Evolutionary conservation across 37 sponge, comb jelly and placozoan species (phyloP).

Genomic region (Theonella swinhoei): DNA sequence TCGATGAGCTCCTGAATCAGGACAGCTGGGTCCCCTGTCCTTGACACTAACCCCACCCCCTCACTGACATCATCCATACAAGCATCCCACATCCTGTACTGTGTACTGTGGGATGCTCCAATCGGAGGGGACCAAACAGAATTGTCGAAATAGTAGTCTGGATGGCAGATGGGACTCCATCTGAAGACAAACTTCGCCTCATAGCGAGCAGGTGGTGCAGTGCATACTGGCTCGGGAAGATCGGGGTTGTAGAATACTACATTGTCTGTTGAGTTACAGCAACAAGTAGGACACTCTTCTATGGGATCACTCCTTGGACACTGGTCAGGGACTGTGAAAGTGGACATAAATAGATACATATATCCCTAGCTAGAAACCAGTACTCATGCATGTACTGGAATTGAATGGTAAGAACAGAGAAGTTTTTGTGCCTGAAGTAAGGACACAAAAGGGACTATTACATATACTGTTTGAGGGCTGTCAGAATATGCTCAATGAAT

Average conservation of each 20-base stretch:
- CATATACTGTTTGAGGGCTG: no score
- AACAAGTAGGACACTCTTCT: constrained; percentile 2
- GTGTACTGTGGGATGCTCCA: constrained; percentile 46
- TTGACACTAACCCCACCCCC: constrained; percentile 47
- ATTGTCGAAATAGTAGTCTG: constrained; percentile 18
- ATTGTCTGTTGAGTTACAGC: constrained; percentile 4
- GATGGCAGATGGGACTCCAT: constrained; percentile 32
- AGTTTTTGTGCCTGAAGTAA: no score
- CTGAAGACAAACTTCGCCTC: constrained; percentile 24
- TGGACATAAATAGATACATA: no score
- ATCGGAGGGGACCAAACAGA: constrained; percentile 60
- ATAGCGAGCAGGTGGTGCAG: constrained; percentile 5
- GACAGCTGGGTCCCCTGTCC: background rate
- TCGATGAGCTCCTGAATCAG: constrained; percentile 15
- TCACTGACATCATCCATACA: constrained; percentile 39
- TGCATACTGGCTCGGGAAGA: background rate
- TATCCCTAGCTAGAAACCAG: no score
- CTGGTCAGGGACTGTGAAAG: background rate
- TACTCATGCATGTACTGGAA: no score
- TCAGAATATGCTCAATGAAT: no score
- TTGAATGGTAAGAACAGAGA: no score
- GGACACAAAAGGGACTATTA: no score
- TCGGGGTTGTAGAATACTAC: constrained; percentile 24
- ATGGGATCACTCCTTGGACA: background rate
- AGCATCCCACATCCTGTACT: constrained; percentile 47